These are phyloP conservation scores for Podargus strigoides DNA, from an alignment of 2,797 vertebrate genomes.

Conservation along the genomic window DNA sequence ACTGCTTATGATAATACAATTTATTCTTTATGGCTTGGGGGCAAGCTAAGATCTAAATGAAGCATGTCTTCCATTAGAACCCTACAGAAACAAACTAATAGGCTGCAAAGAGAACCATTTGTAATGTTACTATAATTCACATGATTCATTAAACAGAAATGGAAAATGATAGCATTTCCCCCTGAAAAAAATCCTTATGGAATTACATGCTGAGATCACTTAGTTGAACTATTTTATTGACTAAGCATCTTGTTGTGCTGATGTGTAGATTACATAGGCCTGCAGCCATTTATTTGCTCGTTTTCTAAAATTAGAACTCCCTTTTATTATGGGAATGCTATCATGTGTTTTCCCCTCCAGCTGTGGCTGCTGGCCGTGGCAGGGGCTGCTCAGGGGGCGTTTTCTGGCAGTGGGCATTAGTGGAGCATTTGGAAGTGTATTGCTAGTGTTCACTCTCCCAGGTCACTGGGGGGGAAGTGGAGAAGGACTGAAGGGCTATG, in stretches of 20 bases:
- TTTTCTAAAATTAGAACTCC: constrained; percentile 72
- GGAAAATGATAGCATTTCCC: constrained; percentile 94
- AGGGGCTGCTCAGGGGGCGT: background rate
- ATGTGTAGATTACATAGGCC: constrained; percentile 75
- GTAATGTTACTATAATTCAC: constrained; percentile 99
- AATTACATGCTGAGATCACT: constrained; percentile 88
- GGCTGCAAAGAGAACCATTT: constrained; percentile 96
- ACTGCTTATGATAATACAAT: constrained; percentile 94
- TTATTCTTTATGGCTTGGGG: constrained; percentile 89
- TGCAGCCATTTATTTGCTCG: constrained; percentile 55
- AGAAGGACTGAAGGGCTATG: background rate
- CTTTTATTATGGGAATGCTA: background rate
- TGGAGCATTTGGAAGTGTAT: background rate
- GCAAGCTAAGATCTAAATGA: constrained; percentile 89
- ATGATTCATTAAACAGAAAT: constrained; percentile 99
- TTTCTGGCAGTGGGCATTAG: background rate
- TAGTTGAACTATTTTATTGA: constrained; percentile 89
- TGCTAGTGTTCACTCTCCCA: background rate
- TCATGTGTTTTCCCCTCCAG: background rate
- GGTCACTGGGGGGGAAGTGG: background rate
- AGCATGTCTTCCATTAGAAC: constrained; percentile 96
- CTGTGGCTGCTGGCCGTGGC: background rate
- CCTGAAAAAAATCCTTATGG: constrained; percentile 85
- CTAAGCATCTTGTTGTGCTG: constrained; percentile 87
- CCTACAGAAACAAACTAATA: constrained; percentile 99